These are phyloP conservation scores for Alsophila aescularia DNA, from an alignment of 2,888 invertebrate species.

Conservation along the genomic window DNA sequence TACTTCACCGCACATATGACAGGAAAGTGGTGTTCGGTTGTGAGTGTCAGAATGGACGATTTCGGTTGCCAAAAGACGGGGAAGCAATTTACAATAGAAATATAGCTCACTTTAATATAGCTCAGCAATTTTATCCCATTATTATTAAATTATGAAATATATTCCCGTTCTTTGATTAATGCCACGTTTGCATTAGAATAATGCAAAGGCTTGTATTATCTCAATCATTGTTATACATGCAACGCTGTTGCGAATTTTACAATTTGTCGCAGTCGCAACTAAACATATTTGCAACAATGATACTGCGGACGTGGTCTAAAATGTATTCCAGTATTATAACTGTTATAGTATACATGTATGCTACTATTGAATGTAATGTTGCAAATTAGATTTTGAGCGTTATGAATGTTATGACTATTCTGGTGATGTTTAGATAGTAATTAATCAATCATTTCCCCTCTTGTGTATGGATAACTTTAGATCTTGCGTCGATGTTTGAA, in stretches of 20 bases:
- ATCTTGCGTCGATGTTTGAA: conserved; percentile 51
- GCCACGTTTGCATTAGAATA: conserved; percentile 34
- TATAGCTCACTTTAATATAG: conserved; percentile 49
- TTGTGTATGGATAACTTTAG: conserved; percentile 62
- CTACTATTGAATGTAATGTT: conserved; percentile 59
- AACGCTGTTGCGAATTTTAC: no score
- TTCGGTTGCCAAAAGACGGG: conserved; percentile 76
- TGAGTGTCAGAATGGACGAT: conserved; percentile 76
- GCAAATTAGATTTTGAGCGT: conserved; percentile 40
- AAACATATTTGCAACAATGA: no score
- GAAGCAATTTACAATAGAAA: conserved; percentile 65
- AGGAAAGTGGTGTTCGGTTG: conserved; percentile 65
- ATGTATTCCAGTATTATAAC: conserved; percentile 70
- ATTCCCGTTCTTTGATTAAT: conserved; percentile 55
- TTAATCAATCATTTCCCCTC: conserved; percentile 60
- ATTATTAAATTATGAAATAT: conserved; percentile 56
- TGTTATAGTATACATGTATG: conserved; percentile 54
- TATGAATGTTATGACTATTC: conserved; percentile 61
- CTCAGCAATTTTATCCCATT: conserved; percentile 57
- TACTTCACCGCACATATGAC: conserved; percentile 64
- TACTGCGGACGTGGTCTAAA: conserved; percentile 42
- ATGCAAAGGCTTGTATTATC: background rate
- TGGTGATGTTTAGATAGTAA: conserved; percentile 59
- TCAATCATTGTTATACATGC: background rate
- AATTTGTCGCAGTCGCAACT: no score